Percentiles rank a stretch among this genome's conserved stretches.
These are phyloP conservation scores for Frankliniella intonsa DNA, from an alignment of 2,888 invertebrate genomes.

Conservation along the genomic window DNA sequence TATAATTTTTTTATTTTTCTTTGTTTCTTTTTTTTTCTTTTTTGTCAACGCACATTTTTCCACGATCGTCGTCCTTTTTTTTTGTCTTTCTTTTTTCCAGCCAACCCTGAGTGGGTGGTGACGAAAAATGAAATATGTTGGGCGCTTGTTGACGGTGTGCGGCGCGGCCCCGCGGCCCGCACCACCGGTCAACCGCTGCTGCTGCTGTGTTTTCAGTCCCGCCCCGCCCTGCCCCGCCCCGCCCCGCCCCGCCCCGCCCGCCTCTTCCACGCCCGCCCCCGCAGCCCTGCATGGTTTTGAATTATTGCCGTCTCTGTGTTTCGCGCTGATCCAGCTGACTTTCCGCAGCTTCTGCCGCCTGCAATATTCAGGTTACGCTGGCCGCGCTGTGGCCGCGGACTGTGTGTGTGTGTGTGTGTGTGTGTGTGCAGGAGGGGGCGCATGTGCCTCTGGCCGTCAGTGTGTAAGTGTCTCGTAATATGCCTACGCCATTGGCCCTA, in stretches of 20 bases:
- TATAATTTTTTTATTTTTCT: no score
- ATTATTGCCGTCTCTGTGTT: constrained; percentile 12
- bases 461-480: background rate
- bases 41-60: no score
- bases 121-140: background rate
- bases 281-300: no score
- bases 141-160: background rate
- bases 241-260: no score
- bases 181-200: background rate
- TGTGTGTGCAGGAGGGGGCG: background rate
- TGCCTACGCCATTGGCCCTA: background rate
- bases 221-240: no score
- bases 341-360: constrained; percentile 6
- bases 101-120: no score
- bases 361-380: background rate
- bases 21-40: no score
- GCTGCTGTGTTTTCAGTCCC: background rate
- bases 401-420: background rate
- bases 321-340: constrained; percentile 5
- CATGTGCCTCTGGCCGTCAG: background rate
- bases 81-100: no score
- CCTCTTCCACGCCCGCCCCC: no score
- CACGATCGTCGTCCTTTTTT: no score
- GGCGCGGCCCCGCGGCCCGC: background rate
- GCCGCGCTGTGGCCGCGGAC: background rate